Base-by-base conservation (phyloP, 35 echinoderm and acorn worm species). In the Lytechinus variegatus region DNA sequence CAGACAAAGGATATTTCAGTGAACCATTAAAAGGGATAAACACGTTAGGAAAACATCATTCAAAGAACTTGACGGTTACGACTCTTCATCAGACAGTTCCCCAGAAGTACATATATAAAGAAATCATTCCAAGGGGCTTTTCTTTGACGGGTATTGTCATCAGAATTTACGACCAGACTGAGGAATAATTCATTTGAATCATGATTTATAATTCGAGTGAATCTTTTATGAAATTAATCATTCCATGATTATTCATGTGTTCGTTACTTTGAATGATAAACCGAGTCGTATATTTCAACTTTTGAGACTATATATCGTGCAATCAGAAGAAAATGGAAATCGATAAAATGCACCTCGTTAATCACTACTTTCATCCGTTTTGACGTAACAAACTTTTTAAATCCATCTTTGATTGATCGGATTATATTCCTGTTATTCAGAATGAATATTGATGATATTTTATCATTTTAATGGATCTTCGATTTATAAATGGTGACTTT, bases 11-110 rank as follows among this genome's bases (percentile, higher is more conserved):
- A 90, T 90, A 54, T 54, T 10, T 44, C 88, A 52, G 16, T 14
- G 52, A 90, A 90, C 88, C 88, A 90, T 90, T 54, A 90, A 90
- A 33, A 90, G 52, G 88, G 88, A 44, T 90, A 90, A 90, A 90
- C 88, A 90, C 88, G 28, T 54, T 90, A 90, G 52, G 52, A 44
- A 90, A 52, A 54, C 27, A 90, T 54, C 88, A 90, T 90, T 90
- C 52, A 54, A 21, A 90, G 19, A 14, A 79, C 19, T n/a, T 79
- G 66, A 79, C 66, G 66, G 66, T 79, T 79, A 79, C 66, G 19
- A 24, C 66, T 79, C 66, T 79, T 16, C 16, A 24, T 4, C 66
- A 79, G 66, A 79, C 66, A 79, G 66, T 79, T 79, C 14, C 66
- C n/a, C 66, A 79, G 66, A 79, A 24, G 66, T 24, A 44, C 2